Base-by-base conservation (phyloP, 1,140 invertebrate genomes). In the Onthophagus taurus region DNA sequence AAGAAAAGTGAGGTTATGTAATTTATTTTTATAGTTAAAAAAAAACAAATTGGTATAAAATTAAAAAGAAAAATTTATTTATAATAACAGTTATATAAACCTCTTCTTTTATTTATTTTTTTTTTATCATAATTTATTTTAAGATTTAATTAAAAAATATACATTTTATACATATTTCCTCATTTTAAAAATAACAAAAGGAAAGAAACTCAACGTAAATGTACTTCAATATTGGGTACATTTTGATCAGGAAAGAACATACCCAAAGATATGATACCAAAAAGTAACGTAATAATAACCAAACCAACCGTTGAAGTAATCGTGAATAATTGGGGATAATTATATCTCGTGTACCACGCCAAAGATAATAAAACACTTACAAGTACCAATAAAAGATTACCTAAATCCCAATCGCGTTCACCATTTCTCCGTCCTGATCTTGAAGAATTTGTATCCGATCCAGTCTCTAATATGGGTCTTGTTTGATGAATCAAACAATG, bases 401-500 rank as follows among this genome's bases (percentile, higher is more conserved):
- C 60, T 16, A 65, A 51, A 53, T 65, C 60, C 60, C 60, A 63
- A 39, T 62, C 62, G 3, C 59, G 51, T 24, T 38, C 12, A n/a
- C n/a, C n/a, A 12, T 29, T 37, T 21, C 17, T 38, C 18, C 33
- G 13, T 19, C 30, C 14, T 16, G 12, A 26, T 2, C n/a, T 23
- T 18, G 5, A 34, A 20, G 31, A 46, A 8, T 44, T 37, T 8
- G 21, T 31, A 4, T 31, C 35, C 3, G 4, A 14, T 20, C 30
- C 42, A 12, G 47, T 29, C 5, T 29, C 24, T 2, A 58, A 29
- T 11, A 49, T 31, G 38, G 60, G 50, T 31, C 71, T 63, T 19
- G 67, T 69, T 26, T 74, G 74, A 53, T 83, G 81, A 31, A 92
- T 79, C 16, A 91, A 70, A 65, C 87, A 90, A 63, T 92, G 89